Evolutionary conservation across 2,797 vertebrate genomes (phyloP).

Genomic region (Rhabdomys pumilio): DNA sequence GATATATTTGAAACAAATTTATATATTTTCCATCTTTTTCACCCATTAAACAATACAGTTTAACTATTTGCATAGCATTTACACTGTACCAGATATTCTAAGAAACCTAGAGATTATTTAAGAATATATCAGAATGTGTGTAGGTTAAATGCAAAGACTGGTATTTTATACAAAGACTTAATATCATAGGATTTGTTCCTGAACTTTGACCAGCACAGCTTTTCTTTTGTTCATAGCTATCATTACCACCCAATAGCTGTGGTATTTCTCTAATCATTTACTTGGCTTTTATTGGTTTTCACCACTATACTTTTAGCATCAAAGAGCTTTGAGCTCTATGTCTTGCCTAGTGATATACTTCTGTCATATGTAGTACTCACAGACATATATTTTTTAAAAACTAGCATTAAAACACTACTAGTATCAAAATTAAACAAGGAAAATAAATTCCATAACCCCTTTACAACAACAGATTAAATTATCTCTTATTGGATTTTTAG

Average conservation of each 20-base stretch:
- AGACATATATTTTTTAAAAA: conserved; percentile 6
- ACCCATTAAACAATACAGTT: neutral
- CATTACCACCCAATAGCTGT: neutral
- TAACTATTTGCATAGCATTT: neutral
- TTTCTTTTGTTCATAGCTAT: neutral
- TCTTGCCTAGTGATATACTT: neutral
- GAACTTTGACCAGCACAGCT: neutral
- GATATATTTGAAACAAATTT: neutral
- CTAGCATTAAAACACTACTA: neutral
- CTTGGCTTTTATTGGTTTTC: neutral
- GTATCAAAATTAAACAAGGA: conserved; percentile 48
- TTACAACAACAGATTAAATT: neutral
- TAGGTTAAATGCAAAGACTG: neutral
- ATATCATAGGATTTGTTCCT: neutral
- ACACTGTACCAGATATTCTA: neutral
- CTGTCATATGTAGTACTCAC: neutral
- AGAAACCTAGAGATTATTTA: neutral
- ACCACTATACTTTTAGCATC: neutral
- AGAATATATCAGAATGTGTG: neutral
- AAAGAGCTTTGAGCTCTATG: neutral
- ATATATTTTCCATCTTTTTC: neutral
- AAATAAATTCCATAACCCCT: conserved; percentile 13
- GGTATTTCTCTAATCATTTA: neutral
- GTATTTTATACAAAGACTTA: neutral
- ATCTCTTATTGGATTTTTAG: conserved; percentile 30